Evolutionary conservation across 2,888 invertebrate species (phyloP), one percentile per base, ranked within the genome.

Genomic region (Tetanocera ferruginea): DNA sequence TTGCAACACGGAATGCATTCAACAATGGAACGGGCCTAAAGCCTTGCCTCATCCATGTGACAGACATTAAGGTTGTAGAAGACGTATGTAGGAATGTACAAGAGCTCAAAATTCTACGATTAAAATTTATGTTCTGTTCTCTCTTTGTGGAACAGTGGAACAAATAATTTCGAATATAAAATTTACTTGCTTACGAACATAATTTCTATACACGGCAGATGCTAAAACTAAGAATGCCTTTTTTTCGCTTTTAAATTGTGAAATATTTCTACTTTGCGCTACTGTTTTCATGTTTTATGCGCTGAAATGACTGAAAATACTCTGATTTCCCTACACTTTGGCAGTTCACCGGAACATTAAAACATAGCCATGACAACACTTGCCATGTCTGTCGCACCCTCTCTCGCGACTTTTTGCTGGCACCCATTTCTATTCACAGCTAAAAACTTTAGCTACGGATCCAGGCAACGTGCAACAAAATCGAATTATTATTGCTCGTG

Each of bases 401-500:
- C n/a, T 14, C 64, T 64, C 17, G 31, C 28, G 14, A 28, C 64
- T 31, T 23, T 23, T 23, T 43, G 67, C 23, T 31, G n/a, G 8
- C 23, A 9, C 57, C 2, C 25, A 1, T 9, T 60, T 9, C 23
- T 3, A 23, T 23, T 3, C 19, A 28, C 23, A 3, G 57, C 23
- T 9, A 11, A 28, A n/a, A 28, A 25, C 55, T 43, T 43, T 11
- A 43, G 43, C 43, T 43, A 34, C 19, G 34, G 6, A 23, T 17
- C 17, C 25, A 23, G 43, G 51, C 62, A 31, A 74, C 64, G 52
- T 64, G 64, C 74, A 74, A 74, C 74, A 75, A 72, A 75, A 75
- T 75, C 75, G 67, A 75, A 66, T 75, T 66, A 75, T 75, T 75
- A 75, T 75, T 75, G 67, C 66, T 55, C 75, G 67, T 67, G 67